A percentile compares a stretch with the other conserved stretches of the same genome.
These are phyloP conservation scores for Trematocara variabile DNA, from an alignment of 2,113 vertebrate genomes.

Conservation along the genomic window DNA sequence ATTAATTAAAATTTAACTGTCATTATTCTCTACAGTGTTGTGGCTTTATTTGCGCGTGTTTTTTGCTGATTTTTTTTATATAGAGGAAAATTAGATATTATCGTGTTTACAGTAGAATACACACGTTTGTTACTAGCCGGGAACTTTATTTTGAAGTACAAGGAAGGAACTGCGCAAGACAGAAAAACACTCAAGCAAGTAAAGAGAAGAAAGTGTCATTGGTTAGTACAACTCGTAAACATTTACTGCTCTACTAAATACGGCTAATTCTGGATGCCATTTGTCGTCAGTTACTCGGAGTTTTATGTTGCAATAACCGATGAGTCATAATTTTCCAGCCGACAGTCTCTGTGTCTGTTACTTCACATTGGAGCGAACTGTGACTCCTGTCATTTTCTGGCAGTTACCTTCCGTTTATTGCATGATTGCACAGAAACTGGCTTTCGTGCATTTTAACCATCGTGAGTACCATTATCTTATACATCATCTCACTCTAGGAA, in stretches of 20 bases:
- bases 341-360: neutral
- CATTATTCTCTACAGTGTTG: neutral
- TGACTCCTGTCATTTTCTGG: neutral
- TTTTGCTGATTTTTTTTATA: neutral
- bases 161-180: conserved; percentile 2
- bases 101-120: neutral
- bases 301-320: neutral
- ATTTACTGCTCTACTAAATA: neutral
- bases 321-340: neutral
- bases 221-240: neutral
- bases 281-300: neutral
- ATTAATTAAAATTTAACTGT: neutral
- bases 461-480: neutral
- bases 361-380: neutral
- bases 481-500: neutral
- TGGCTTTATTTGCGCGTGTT: neutral
- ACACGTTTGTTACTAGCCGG: fast-evolving
- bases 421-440: neutral
- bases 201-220: neutral
- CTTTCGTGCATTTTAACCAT: neutral
- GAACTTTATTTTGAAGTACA: conserved; percentile 33
- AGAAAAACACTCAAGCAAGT: neutral
- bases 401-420: neutral
- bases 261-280: neutral
- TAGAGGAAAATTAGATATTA: fast-evolving